These are phyloP conservation scores for Asarcornis scutulata DNA, from an alignment of 2,113 vertebrate species.

Conservation along the genomic window DNA sequence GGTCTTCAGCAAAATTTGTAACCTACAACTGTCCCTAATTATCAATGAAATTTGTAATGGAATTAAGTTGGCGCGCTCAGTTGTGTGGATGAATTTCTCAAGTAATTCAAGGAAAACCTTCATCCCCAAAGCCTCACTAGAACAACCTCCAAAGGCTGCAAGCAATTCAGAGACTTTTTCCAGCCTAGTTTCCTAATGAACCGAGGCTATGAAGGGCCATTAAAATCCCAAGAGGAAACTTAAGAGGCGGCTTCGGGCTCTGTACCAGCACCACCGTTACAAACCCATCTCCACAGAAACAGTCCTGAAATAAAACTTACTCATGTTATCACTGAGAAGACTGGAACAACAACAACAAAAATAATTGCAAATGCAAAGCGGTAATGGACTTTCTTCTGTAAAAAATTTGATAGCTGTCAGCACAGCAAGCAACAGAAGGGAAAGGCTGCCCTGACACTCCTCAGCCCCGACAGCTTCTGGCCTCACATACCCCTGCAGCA, in stretches of 20 bases:
- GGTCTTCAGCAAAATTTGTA: not conserved
- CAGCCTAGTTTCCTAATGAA: not conserved
- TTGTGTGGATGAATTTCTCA: not conserved
- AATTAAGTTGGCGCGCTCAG: not conserved
- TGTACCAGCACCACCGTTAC: fast-evolving
- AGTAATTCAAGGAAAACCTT: not conserved
- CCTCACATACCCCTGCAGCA: not conserved
- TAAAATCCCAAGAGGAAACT: not conserved
- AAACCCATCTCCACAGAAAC: not conserved
- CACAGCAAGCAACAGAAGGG: not conserved
- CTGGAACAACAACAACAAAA: not conserved
- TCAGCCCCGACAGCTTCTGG: not conserved
- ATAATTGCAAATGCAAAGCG: not conserved
- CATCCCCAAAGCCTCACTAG: not conserved
- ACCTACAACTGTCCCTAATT: not conserved
- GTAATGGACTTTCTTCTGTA: not conserved
- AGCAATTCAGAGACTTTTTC: not conserved
- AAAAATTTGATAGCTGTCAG: not conserved
- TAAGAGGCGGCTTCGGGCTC: not conserved
- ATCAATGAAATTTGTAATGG: not conserved
- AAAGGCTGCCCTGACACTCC: not conserved
- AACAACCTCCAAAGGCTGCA: not conserved
- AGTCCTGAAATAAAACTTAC: not conserved
- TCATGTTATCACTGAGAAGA: not conserved
- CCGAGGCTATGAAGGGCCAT: not conserved